Evolutionary conservation across 2,797 vertebrate genomes (phyloP), one percentile per base, ranked within the genome.

Genomic region (Cottoperca gobio): DNA sequence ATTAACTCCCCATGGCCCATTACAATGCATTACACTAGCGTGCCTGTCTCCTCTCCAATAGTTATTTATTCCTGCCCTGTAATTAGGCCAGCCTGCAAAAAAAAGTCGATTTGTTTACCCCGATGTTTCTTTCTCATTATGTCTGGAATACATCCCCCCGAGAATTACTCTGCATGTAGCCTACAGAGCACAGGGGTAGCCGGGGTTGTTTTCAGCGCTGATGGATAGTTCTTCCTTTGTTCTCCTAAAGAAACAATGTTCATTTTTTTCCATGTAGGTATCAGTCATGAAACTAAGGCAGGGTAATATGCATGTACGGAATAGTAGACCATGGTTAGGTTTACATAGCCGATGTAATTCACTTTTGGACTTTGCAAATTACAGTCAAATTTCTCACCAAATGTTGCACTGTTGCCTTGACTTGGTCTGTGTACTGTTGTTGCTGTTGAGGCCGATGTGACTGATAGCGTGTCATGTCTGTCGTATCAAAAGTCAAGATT

Each of bases 121-220:
- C 55, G 5, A 84, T 86, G 86, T 89, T 93, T 93, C 89, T 90
- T 91, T 90, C 90, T 93, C 90, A 93, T 93, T 94, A 92, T 83
- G 86, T 89, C 86, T 89, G 87, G 75, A 90, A 89, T 87, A 87
- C 83, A 81, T 84, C 78, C 89, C 82, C 84, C 28, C 3, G 88
- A 87, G 92, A 83, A 85, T 90, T 73, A 79, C 85, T 82, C 87
- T 83, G 87, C 81, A 87, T 89, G 89, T 74, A 89, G 91, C 74
- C 85, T 67, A 52, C 68, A 3, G 74, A 86, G 78, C 78, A 31
- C 67, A 82, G 75, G 46, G 75, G 76, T 62, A 81, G 70, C 39
- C 62, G n/a, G 58, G 71, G 61, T 55, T 84, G 86, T 88, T 89
- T 92, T 71, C 79, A 74, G 62, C 70, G 42, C 0, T 89, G 90